Conservation (phyloP, 30 jellyfish, hydroid and myxozoan species). For the Morbakka virulenta region DNA sequence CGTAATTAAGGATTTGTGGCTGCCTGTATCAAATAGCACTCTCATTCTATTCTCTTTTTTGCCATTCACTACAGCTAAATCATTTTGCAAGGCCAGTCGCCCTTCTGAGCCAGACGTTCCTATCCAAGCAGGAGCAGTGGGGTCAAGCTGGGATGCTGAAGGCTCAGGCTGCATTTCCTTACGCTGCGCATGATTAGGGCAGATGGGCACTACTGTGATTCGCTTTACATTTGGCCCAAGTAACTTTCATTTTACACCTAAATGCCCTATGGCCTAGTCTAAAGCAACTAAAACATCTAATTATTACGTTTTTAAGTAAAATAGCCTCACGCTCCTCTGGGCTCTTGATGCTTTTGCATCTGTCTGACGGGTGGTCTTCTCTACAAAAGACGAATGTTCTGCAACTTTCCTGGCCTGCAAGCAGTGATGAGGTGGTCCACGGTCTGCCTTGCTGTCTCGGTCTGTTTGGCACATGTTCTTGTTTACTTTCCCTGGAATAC, state of each 20-base stretch:
- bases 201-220: constrained; percentile 14
- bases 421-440: constrained; percentile 46
- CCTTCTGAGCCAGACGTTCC: constrained; percentile 38
- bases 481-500: background rate
- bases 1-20: constrained; percentile 50
- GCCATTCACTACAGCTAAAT: constrained; percentile 52
- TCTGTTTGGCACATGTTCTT: background rate
- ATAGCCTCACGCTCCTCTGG: background rate
- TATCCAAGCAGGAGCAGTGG: constrained; percentile 10
- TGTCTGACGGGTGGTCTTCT: constrained; percentile 11
- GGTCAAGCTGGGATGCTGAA: background rate
- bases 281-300: constrained; percentile 1
- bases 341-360: background rate
- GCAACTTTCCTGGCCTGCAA: constrained; percentile 6
- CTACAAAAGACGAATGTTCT: constrained; percentile 1
- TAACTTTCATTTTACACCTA: background rate
- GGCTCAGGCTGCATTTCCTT: constrained; percentile 9
- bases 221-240: too few relatives aligned
- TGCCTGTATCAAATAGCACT: constrained; percentile 47
- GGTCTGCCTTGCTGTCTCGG: constrained; percentile 8
- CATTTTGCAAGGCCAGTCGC: constrained; percentile 52
- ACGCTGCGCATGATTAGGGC: constrained; percentile 1
- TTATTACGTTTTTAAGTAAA: background rate
- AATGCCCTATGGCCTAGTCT: background rate
- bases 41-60: constrained; percentile 41